Conservation (phyloP, 2,888 invertebrate species). For the Mantis religiosa region DNA sequence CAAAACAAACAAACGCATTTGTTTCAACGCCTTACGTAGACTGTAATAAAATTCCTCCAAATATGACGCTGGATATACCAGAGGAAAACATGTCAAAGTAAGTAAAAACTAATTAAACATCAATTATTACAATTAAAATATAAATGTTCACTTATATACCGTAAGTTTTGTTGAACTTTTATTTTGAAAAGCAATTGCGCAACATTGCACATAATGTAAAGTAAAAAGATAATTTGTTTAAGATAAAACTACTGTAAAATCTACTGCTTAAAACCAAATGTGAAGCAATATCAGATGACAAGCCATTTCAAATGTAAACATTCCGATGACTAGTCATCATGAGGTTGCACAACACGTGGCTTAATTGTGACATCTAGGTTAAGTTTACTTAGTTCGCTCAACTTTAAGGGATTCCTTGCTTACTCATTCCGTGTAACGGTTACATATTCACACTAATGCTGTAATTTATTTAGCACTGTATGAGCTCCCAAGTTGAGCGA, state of each 20-base stretch:
- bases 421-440: neutral
- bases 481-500: neutral
- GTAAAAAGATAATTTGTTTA: neutral
- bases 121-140: no score
- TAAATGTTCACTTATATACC: neutral
- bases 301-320: neutral
- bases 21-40: neutral
- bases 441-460: neutral
- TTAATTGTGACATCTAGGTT: neutral
- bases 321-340: neutral
- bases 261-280: no score
- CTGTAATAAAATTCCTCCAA: neutral
- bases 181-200: neutral
- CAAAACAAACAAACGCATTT: neutral
- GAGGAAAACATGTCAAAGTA: neutral
- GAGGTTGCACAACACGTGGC: neutral
- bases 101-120: neutral
- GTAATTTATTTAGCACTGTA: neutral
- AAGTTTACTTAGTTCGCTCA: neutral
- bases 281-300: no score
- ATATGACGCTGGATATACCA: neutral
- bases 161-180: neutral
- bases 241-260: no score
- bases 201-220: neutral
- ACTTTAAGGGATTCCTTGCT: neutral